Conservation (phyloP, 2,888 invertebrate species). For the Dicycla oo region DNA sequence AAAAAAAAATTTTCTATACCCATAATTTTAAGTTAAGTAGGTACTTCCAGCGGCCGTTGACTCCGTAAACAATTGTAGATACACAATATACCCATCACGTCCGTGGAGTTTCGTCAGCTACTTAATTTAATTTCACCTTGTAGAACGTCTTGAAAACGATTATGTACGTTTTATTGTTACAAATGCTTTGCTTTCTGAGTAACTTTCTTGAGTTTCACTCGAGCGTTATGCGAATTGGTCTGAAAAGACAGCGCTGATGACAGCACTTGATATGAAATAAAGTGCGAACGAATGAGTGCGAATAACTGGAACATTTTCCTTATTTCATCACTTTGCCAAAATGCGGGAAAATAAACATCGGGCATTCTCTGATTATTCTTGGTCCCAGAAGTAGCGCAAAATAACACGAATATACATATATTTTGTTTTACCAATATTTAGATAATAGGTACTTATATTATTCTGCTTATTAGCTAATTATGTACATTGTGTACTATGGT, state of each 20-base stretch:
- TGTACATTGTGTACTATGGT: not conserved
- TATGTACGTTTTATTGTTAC: not conserved
- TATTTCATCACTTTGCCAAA: conserved; percentile 29
- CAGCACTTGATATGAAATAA: conserved; percentile 20
- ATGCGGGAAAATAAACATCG: conserved; percentile 36
- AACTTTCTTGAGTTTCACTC: not conserved
- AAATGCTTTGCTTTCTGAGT: not conserved
- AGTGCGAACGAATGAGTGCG: conserved; percentile 6
- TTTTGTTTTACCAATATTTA: not conserved
- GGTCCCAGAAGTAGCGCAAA: not conserved
- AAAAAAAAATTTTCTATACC: too few relatives aligned
- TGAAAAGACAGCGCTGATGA: conserved; percentile 17
- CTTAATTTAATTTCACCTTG: too few relatives aligned
- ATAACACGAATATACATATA: conserved; percentile 20
- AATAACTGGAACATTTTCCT: conserved; percentile 34
- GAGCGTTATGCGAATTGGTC: conserved; percentile 11
- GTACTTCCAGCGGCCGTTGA: too few relatives aligned
- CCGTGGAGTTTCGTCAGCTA: too few relatives aligned
- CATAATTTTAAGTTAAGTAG: too few relatives aligned
- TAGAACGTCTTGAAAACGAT: not conserved
- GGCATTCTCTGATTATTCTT: conserved; percentile 28
- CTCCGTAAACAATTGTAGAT: too few relatives aligned
- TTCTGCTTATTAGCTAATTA: not conserved
- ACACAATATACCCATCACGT: too few relatives aligned
- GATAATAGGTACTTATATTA: too few relatives aligned